Conservation (phyloP, 1,140 invertebrate species). For the Hirudo medicinalis region DNA sequence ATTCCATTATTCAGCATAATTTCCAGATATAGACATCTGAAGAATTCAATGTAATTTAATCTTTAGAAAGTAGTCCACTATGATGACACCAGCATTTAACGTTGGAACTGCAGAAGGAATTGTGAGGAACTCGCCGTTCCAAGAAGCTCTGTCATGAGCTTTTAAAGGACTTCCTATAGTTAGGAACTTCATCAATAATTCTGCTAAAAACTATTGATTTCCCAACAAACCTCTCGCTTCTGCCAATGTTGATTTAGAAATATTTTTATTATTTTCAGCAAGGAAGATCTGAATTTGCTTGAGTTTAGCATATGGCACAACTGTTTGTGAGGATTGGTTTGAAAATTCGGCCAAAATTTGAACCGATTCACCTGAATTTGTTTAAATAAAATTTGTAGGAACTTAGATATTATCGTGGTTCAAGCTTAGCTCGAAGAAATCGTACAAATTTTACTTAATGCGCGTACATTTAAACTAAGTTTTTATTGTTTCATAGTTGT, state of each 20-base stretch:
- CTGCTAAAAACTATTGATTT: not conserved
- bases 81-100: constrained; percentile 44
- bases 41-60: constrained; percentile 26
- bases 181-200: not conserved
- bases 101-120: constrained; percentile 45
- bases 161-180: not conserved
- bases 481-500: too few relatives aligned
- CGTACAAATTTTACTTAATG: too few relatives aligned
- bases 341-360: constrained; percentile 46
- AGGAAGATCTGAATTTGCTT: constrained; percentile 45
- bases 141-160: constrained; percentile 27
- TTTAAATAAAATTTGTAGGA: not conserved
- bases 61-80: constrained; percentile 45
- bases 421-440: too few relatives aligned
- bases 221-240: constrained; percentile 38
- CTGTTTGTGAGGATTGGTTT: constrained; percentile 42
- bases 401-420: too few relatives aligned
- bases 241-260: constrained; percentile 42
- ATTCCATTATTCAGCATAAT: not conserved
- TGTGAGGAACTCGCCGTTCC: constrained; percentile 44
- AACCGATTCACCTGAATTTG: constrained; percentile 42
- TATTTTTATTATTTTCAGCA: constrained; percentile 42
- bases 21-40: not conserved
- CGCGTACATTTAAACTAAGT: too few relatives aligned
- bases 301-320: constrained; percentile 43